phyloP scores from a whole-genome alignment of 2,797 vertebrate species.

The Peromyscus aztecus region DNA sequence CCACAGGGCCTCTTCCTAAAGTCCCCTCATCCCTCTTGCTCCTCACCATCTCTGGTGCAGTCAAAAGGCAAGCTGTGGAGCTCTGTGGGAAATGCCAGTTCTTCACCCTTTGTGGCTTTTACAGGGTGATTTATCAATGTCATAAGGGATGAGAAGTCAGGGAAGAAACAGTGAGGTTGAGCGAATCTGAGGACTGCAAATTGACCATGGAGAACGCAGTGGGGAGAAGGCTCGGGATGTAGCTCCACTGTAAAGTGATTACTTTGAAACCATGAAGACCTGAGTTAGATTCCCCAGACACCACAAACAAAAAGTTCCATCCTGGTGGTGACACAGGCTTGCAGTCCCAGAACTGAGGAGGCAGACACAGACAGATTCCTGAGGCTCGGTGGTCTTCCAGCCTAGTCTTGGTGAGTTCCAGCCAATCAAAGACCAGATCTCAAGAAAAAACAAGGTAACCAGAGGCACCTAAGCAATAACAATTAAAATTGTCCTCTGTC shows the following conservation, averaged over 20 bases:
- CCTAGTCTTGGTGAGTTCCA: background rate
- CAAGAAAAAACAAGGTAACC: background rate
- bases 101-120: background rate
- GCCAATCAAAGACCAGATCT: background rate
- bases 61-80: background rate
- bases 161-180: background rate
- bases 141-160: background rate
- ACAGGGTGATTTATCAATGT: background rate
- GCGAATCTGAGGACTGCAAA: background rate
- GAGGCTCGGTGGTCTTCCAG: background rate
- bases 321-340: background rate
- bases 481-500: background rate
- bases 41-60: background rate
- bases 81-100: background rate
- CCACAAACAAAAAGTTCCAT: background rate
- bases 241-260: background rate
- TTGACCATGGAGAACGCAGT: background rate
- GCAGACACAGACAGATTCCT: background rate
- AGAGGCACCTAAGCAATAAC: background rate
- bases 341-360: background rate
- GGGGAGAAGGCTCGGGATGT: background rate
- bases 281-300: background rate
- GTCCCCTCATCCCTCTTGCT: background rate
- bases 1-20: rapidly evolving
- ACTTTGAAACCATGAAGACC: background rate